Conservation (phyloP, 2,797 vertebrate genomes). For the Scolopax bukidnonensis region DNA sequence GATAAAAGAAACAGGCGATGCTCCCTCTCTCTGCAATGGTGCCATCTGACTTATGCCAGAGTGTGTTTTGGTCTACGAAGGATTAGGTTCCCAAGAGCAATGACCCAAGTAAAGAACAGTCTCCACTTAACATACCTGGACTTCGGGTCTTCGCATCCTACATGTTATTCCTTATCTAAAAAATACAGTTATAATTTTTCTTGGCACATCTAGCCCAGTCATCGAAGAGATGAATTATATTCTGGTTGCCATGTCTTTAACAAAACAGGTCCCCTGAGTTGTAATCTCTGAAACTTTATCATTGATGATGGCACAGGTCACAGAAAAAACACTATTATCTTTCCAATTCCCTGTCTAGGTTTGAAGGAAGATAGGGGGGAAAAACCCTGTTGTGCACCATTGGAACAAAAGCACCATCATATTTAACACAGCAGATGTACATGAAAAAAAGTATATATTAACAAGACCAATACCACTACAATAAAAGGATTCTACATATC, state of each 20-base stretch:
- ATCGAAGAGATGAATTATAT: background rate
- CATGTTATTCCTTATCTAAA: conserved; percentile 9
- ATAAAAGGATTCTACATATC: background rate
- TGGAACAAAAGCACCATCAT: background rate
- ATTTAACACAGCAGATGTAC: background rate
- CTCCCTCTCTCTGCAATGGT: background rate
- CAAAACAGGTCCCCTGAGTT: background rate
- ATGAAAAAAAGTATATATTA: background rate
- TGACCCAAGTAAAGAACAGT: background rate
- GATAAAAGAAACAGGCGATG: background rate
- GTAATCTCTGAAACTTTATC: background rate
- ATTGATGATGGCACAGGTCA: background rate
- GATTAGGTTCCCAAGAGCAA: background rate
- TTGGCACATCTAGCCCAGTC: background rate
- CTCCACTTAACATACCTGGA: background rate
- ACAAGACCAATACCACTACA: background rate
- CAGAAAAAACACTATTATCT: background rate
- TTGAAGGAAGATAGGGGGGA: background rate
- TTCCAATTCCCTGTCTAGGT: background rate
- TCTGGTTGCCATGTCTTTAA: background rate
- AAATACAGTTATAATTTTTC: background rate
- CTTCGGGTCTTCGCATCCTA: background rate
- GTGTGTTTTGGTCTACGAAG: background rate
- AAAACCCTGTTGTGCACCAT: accelerated
- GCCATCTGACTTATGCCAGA: background rate